Evolutionary conservation across 2,888 invertebrate species (phyloP), one percentile per base, ranked within the genome.

Genomic region (Philereme vetulata): DNA sequence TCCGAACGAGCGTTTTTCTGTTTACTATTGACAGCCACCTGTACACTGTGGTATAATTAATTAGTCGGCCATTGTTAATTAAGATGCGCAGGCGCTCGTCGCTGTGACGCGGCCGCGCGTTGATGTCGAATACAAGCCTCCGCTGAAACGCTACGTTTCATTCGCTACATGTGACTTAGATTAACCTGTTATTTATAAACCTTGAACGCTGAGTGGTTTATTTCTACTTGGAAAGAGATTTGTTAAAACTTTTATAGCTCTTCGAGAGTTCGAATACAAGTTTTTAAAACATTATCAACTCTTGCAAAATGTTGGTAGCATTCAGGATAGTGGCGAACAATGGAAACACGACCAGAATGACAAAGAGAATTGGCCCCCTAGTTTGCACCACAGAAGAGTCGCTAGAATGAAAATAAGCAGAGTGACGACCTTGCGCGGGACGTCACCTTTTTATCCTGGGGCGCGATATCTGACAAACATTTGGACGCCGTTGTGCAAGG

Each of bases 1-100:
- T 52, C 52, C n/a, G 33, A 48, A 46, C 21, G 48, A 49, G 38
- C 21, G 62, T 57, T 1, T 42, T 42, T 51, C 32, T 51, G 42
- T 51, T 51, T 46, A 36, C 60, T 71, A 69, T 71, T 67, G 60
- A 75, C 68, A 75, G 68, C 74, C 83, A 82, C 80, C 83, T 85
- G 85, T 46, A 9, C 32, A 34, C 53, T 21, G 47, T 74, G 71
- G 76, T 77, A 77, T 84, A 86, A 86, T 86, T 84, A 86, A 86
- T 86, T 85, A 85, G 74, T 71, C 71, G 63, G 70, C 82, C 75
- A 88, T 89, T 88, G 90, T 71, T 87, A 83, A 88, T 90, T 89
- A 81, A 81, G 80, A 90, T 89, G 86, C 88, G 78, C 78, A 81
- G 79, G 78, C 79, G 78, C 59, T 76, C 74, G 2, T 74, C 71